Base-by-base conservation (phyloP, 1,140 invertebrate genomes). In the Nymphalis io region DNA sequence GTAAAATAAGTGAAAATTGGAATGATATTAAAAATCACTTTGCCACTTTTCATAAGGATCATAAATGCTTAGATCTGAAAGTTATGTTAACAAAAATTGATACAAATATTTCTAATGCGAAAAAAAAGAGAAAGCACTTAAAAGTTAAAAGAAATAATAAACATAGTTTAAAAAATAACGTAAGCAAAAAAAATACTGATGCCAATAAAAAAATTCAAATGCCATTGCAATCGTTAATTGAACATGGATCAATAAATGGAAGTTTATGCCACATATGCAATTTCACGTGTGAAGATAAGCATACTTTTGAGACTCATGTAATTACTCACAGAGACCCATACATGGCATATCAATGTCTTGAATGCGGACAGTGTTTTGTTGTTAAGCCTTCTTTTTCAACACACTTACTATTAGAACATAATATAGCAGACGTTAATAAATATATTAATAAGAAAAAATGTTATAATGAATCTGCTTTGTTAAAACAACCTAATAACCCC, bases 281-380 rank as follows among this genome's bases (percentile, higher is more conserved):
- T 55, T 87, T 91, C 65, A 84, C 92, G 42, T 93, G 92, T 70
- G 80, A 91, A 13, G 80, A 91, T 46, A 93, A 91, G 72, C 20
- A 84, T 12, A 60, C 75, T 1, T 84, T 95, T 70, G 90, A 93
- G 57, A 75, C 81, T 15, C 94, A 95, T 73, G 91, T 95, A 15
- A 85, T 89, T 0, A 79, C 70, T 2, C 93, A 93, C 81, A 93
- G 93, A 73, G 91, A 94, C 63, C 90, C 93, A 12, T 93, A 91
- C 21, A 93, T 92, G 62, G 91, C 93, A 51, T 94, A 94, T 76
- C 92, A 95, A 63, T 95, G 95, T 76, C 85, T 95, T 79, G 95
- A 95, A 79, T 95, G 95, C 77, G 94, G 94, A 1, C 92, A 94
- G 68, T 94, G 94, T 82, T 95, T 95, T 79, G 93, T 94, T 15